Evolutionary conservation across 2,797 vertebrate genomes (phyloP).

Genomic region (Cottoperca gobio): DNA sequence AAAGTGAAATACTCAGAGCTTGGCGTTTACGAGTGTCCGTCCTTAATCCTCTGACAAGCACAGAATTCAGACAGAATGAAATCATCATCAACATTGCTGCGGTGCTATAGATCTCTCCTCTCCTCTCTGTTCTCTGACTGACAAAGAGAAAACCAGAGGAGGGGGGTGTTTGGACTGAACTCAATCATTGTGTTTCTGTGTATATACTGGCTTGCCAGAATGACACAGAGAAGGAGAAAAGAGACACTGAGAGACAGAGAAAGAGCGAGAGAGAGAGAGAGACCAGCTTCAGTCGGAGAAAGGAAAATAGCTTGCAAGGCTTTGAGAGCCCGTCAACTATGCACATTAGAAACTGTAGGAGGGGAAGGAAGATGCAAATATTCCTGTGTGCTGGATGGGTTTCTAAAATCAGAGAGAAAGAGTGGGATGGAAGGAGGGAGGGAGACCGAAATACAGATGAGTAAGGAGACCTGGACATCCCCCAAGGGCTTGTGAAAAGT

Average conservation of each 20-base stretch:
- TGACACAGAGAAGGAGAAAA: constrained; percentile 42
- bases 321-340: constrained; percentile 48
- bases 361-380: constrained; percentile 45
- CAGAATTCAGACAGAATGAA: constrained; percentile 74
- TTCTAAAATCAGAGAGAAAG: constrained; percentile 38
- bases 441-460: constrained; percentile 49
- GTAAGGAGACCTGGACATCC: constrained; percentile 52
- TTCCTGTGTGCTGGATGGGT: constrained; percentile 15
- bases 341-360: constrained; percentile 43
- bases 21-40: constrained; percentile 73
- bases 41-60: constrained; percentile 73
- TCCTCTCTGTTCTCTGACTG: constrained; percentile 52
- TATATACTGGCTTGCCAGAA: constrained; percentile 49
- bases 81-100: constrained; percentile 70
- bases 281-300: constrained; percentile 32
- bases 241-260: constrained; percentile 34
- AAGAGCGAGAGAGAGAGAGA: constrained; percentile 40
- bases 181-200: constrained; percentile 59
- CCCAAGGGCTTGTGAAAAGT: constrained; percentile 60
- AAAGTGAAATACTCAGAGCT: constrained; percentile 60
- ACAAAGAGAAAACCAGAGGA: constrained; percentile 52
- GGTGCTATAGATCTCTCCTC: constrained; percentile 62
- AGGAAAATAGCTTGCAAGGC: constrained; percentile 50
- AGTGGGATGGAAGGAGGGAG: constrained; percentile 24
- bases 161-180: constrained; percentile 45